phyloP scores from a whole-genome alignment of 2,888 invertebrate genomes.

The Xanthorhoe spadicearia region DNA sequence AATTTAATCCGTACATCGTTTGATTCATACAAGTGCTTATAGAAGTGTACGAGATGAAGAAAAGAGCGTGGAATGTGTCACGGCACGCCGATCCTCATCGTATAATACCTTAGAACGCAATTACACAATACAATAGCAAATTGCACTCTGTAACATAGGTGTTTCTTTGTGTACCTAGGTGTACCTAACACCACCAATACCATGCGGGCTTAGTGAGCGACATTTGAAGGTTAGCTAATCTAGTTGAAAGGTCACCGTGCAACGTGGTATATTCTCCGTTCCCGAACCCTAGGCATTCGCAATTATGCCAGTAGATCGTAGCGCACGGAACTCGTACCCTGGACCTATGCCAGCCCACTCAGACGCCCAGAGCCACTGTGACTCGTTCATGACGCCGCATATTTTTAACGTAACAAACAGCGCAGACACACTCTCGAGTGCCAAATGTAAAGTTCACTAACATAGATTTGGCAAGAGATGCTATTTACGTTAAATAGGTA shows the following conservation, averaged over 20 bases:
- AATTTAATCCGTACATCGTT: not conserved
- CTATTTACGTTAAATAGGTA: conserved; percentile 72
- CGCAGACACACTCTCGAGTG: conserved; percentile 76
- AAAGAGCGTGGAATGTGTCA: conserved; percentile 52
- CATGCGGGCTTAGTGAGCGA: conserved; percentile 48
- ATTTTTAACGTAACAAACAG: conserved; percentile 82
- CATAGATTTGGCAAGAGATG: conserved; percentile 80
- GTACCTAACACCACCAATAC: conserved; percentile 34
- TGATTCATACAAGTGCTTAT: not conserved
- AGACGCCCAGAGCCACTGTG: conserved; percentile 67
- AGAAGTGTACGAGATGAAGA: not conserved
- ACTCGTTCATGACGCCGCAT: conserved; percentile 82
- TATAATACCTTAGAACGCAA: conserved; percentile 47
- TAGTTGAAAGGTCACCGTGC: conserved; percentile 45
- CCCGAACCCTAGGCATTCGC: conserved; percentile 39
- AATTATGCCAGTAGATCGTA: conserved; percentile 49
- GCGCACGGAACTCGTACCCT: conserved; percentile 57
- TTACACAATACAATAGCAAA: conserved; percentile 47
- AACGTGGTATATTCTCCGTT: conserved; percentile 29
- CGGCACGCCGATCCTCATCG: conserved; percentile 52
- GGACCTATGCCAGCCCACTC: conserved; percentile 73
- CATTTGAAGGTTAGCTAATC: conserved; percentile 53
- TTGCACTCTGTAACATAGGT: conserved; percentile 43
- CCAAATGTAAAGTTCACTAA: conserved; percentile 84
- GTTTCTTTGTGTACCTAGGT: not conserved